Evolutionary conservation across 1,140 invertebrate species (phyloP), one percentile per base, ranked within the genome.

Genomic region (Penaeus vannamei): DNA sequence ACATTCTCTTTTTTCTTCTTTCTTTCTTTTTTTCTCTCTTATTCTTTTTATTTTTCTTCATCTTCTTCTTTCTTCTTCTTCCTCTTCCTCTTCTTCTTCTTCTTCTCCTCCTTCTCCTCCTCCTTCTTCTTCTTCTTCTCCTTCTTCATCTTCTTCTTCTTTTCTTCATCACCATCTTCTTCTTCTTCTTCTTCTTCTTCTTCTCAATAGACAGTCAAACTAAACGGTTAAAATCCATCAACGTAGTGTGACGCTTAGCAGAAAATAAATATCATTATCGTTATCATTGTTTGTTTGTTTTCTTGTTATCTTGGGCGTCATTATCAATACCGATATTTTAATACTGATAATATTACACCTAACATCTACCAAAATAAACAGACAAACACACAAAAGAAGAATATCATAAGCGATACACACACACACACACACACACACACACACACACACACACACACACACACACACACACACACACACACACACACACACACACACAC

Each of bases 151-250:
- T 66, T 66, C 64, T 2, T 5, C 36, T n/a, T 5, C 53, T 14
- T n/a, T 14, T 5, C 14, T 82, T 14, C 14, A 19, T 46, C 42
- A 19, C 22, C 20, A 19, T 23, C 22, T 46, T 82, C 80, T 82
- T 82, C 14, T 46, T 60, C 46, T 46, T 82, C 46, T 46, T 82
- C 80, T 82, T 82, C 14, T 4, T 82, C 80, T 4, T 82, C 80
- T 42, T 82, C 80, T 0, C 53, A 82, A 82, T 53, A 36, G 53
- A 82, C 22, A 42, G 53, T 0, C 22, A 82, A 23, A 82, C 3
- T 42, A 46, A 82, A 0, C 4, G 53, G 2, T 29, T 20, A 22
- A 77, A n/a, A n/a, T 20, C 26, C 26, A 77, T 20, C 29, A 26
- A 12, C 0, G 5, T n/a, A 77, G 7, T 77, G 42, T n/a, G 8